These are phyloP conservation scores for Astatotilapia flaviijosephi DNA, from an alignment of 2,113 vertebrate genomes.

Conservation along the genomic window DNA sequence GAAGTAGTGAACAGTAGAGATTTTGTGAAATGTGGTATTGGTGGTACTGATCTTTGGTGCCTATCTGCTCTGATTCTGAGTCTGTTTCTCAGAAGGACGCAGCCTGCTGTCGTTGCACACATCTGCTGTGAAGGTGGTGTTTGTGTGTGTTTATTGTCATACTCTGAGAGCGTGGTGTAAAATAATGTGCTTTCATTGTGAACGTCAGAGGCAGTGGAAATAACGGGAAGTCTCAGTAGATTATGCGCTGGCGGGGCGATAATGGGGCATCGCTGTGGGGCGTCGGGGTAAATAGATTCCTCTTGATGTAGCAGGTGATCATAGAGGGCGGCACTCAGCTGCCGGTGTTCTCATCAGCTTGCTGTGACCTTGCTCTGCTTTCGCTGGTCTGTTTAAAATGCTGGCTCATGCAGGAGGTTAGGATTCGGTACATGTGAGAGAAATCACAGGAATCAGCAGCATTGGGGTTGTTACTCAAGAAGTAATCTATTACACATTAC, in stretches of 20 bases:
- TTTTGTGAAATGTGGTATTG: not conserved
- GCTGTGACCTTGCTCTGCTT: not conserved
- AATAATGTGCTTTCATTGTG: not conserved
- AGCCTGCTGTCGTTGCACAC: not conserved
- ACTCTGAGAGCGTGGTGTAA: not conserved
- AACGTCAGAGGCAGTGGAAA: not conserved
- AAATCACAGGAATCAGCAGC: not conserved
- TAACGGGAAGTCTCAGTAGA: not conserved
- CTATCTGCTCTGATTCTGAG: not conserved
- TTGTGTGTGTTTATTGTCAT: not conserved
- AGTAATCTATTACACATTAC: not conserved
- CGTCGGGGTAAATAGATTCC: not conserved
- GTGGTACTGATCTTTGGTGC: not conserved
- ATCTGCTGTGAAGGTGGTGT: not conserved
- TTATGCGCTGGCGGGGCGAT: not conserved
- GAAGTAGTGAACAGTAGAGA: not conserved
- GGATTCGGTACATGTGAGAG: not conserved
- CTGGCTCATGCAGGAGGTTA: not conserved
- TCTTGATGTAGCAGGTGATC: constrained; percentile 20
- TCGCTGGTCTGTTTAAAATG: not conserved
- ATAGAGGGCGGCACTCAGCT: not conserved
- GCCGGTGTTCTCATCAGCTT: not conserved
- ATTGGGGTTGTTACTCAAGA: not conserved
- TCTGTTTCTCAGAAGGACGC: not conserved
- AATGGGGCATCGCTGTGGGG: not conserved